Evolutionary conservation across 1,140 invertebrate species (phyloP).

Genomic region (Nasonia vitripennis): DNA sequence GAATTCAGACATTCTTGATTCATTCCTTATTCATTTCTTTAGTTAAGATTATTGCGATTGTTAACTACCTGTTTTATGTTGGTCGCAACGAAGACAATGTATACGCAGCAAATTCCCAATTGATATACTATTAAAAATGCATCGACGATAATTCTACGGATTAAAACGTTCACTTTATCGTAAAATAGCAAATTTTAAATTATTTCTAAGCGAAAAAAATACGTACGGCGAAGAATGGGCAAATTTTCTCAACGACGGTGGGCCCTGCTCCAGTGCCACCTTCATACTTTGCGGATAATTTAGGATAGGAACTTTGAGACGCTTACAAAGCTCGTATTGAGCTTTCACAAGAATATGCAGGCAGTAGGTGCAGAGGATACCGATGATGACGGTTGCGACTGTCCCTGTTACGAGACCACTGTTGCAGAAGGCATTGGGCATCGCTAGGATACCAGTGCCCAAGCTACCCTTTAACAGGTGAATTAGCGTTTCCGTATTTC

Average conservation of each 20-base stretch:
- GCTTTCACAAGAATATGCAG: conserved; percentile 85
- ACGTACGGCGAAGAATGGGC: conserved; percentile 77
- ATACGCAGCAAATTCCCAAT: conserved; percentile 92
- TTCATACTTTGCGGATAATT: conserved; percentile 84
- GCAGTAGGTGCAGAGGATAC: conserved; percentile 86
- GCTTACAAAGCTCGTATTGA: conserved; percentile 83
- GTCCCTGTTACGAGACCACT: conserved; percentile 83
- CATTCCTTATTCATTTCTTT: not conserved
- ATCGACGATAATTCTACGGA: conserved; percentile 77
- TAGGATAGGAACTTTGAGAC: conserved; percentile 81
- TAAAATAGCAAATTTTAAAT: not conserved
- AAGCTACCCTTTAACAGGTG: conserved; percentile 91
- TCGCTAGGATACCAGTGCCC: conserved; percentile 92
- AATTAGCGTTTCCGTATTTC: conserved; percentile 86
- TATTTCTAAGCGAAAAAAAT: not conserved
- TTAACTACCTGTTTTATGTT: conserved; percentile 81
- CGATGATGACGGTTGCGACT: conserved; percentile 82
- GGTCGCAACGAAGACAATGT: conserved; percentile 89
- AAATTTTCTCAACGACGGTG: conserved; percentile 77
- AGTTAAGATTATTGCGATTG: not conserved
- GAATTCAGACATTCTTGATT: conserved; percentile 28
- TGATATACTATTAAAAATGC: conserved; percentile 88
- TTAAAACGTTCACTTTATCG: conserved; percentile 11
- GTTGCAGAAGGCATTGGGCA: conserved; percentile 89
- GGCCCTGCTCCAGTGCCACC: conserved; percentile 82